Percentiles rank a stretch among this genome's conserved stretches.
These are phyloP conservation scores for Drosophila burlai DNA, from an alignment of 1,140 invertebrate species.

Conservation along the genomic window DNA sequence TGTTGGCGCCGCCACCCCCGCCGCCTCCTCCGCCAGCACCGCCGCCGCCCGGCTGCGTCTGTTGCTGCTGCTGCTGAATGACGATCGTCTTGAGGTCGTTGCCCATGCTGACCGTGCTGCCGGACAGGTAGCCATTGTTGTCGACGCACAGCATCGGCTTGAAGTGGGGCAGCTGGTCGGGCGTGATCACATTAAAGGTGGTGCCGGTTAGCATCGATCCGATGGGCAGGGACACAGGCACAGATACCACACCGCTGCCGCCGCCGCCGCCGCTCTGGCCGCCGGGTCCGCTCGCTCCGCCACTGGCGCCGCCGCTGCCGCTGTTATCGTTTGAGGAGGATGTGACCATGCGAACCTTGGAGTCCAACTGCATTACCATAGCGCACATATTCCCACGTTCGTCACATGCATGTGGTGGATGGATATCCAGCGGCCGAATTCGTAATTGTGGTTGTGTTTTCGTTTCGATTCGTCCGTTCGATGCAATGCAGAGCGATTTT, in stretches of 20 bases:
- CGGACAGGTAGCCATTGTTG: constrained; percentile 91
- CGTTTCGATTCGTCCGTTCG: constrained; percentile 26
- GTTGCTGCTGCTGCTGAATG: constrained; percentile 88
- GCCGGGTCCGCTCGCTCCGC: constrained; percentile 47
- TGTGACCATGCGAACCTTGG: constrained; percentile 84
- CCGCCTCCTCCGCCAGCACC: constrained; percentile 16
- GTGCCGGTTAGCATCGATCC: constrained; percentile 92
- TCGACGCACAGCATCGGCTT: constrained; percentile 93
- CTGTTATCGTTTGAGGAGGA: constrained; percentile 82
- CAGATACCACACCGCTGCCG: constrained; percentile 70
- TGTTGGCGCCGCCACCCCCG: constrained; percentile 52
- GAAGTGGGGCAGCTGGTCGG: constrained; percentile 92
- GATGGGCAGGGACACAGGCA: constrained; percentile 90
- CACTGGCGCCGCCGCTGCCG: constrained; percentile 69
- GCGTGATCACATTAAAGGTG: constrained; percentile 93
- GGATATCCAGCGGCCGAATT: constrained; percentile 33
- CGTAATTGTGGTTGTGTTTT: constrained; percentile 23
- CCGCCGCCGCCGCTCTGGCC: constrained; percentile 34
- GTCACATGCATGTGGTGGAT: constrained; percentile 57
- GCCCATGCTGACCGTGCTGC: constrained; percentile 86
- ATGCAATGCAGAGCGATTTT: constrained; percentile 42
- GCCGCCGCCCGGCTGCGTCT: constrained; percentile 44
- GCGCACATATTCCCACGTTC: constrained; percentile 70
- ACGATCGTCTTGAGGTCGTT: constrained; percentile 92
- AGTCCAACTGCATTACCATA: constrained; percentile 84